These are phyloP conservation scores for Cheilosia impressa DNA, from an alignment of 2,888 invertebrate species.

Conservation along the genomic window DNA sequence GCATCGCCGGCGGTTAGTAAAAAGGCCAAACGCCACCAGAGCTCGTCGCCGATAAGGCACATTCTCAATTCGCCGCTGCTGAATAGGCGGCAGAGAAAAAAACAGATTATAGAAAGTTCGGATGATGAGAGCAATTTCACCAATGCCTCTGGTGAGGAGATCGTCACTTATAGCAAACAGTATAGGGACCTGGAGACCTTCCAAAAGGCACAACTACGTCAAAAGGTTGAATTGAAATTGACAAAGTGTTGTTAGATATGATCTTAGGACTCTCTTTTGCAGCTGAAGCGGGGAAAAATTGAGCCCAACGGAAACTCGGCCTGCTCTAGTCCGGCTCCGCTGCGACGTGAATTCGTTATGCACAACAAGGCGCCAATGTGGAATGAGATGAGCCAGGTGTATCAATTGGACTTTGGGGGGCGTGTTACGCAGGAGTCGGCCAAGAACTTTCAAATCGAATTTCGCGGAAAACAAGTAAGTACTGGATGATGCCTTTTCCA, in stretches of 20 bases:
- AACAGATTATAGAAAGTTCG: conserved; percentile 90
- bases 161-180: conserved; percentile 86
- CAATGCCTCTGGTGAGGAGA: conserved; percentile 85
- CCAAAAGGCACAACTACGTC: conserved; percentile 95
- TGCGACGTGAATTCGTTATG: conserved; percentile 94
- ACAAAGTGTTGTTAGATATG: conserved; percentile 2
- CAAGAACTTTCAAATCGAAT: conserved; percentile 99
- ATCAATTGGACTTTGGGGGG: conserved; percentile 99
- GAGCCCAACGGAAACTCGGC: conserved; percentile 84
- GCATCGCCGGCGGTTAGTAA: conserved; percentile 89
- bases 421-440: conserved; percentile 99
- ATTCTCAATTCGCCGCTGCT: conserved; percentile 93
- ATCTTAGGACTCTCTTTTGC: conserved; percentile 71
- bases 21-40: conserved; percentile 90
- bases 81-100: conserved; percentile 89
- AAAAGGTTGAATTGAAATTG: conserved; percentile 87
- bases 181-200: conserved; percentile 95
- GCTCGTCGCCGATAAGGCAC: conserved; percentile 91
- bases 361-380: conserved; percentile 99
- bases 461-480: conserved; percentile 95
- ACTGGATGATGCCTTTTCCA: not conserved
- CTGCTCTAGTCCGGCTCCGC: conserved; percentile 83
- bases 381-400: conserved; percentile 99
- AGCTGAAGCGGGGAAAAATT: conserved; percentile 90
- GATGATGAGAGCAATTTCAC: conserved; percentile 89